A percentile compares a stretch with the other conserved stretches of the same genome.
phyloP scores from a whole-genome alignment of 2,113 vertebrate genomes.

The Scolopax mira region DNA sequence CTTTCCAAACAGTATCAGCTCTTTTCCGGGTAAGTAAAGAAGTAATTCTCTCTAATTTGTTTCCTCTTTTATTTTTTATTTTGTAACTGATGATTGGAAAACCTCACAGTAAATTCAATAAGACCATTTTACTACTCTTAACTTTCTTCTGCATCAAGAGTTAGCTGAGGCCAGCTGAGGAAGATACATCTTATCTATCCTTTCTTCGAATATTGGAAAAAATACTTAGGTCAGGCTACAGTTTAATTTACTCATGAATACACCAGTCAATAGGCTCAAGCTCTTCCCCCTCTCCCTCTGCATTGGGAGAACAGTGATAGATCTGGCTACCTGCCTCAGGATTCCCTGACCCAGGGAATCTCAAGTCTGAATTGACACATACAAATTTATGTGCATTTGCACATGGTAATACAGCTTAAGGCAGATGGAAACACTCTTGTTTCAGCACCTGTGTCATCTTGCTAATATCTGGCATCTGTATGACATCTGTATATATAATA shows the following conservation, averaged over 20 bases:
- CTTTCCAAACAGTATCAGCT: conserved; percentile 60
- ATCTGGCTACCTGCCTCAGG: not conserved
- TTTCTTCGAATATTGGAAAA: not conserved
- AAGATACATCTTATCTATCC: not conserved
- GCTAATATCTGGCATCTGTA: not conserved
- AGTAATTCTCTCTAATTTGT: not conserved
- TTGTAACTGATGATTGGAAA: not conserved
- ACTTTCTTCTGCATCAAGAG: not conserved
- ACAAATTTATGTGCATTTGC: not conserved
- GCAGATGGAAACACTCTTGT: not conserved
- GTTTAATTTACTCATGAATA: not conserved
- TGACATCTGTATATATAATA: no score
- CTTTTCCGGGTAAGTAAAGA: conserved; percentile 32
- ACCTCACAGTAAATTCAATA: not conserved
- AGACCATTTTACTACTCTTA: not conserved
- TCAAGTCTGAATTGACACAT: not conserved
- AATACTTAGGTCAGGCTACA: not conserved
- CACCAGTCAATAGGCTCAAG: not conserved
- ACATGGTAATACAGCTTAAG: not conserved
- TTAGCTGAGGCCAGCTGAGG: not conserved
- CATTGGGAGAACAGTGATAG: not conserved
- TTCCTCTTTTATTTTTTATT: not conserved
- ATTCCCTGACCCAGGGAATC: no score
- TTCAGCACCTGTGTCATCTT: not conserved
- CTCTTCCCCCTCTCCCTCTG: not conserved